Evolutionary conservation across 2,888 invertebrate species (phyloP).

Genomic region (Girardia tigrina): DNA sequence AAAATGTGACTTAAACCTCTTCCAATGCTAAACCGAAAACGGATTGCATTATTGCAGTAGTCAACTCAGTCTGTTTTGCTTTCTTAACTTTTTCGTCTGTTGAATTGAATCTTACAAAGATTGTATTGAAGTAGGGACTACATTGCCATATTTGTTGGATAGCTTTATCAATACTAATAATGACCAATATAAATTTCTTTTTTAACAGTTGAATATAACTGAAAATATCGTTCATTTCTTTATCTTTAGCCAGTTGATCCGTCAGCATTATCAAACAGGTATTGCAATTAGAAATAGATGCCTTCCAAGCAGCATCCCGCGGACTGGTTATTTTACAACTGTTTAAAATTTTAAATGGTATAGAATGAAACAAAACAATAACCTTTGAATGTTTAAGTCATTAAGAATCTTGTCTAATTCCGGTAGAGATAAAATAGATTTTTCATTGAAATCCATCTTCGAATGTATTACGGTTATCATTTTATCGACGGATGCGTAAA

Average conservation of each 20-base stretch:
- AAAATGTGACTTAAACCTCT: too few relatives aligned
- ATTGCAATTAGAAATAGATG: not conserved
- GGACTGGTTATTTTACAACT: not conserved
- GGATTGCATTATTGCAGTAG: too few relatives aligned
- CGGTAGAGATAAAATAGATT: not conserved
- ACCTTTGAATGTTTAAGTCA: not conserved
- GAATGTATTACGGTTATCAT: not conserved
- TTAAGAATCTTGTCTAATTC: not conserved
- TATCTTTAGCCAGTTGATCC: not conserved
- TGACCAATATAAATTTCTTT: not conserved
- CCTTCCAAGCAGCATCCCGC: not conserved
- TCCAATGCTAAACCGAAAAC: too few relatives aligned
- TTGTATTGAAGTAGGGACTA: not conserved
- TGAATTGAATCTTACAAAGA: not conserved
- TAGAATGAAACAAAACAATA: not conserved
- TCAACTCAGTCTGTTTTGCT: too few relatives aligned
- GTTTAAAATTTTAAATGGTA: too few relatives aligned
- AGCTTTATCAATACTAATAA: not conserved
- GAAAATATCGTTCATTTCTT: not conserved
- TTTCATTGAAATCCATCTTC: not conserved
- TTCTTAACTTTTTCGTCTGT: not conserved
- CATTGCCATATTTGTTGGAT: not conserved
- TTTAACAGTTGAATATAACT: not conserved
- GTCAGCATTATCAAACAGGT: not conserved
- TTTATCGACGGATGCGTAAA: not conserved